Evolutionary conservation across 2,888 invertebrate species (phyloP).

Genomic region (Luffia ferchaultella): DNA sequence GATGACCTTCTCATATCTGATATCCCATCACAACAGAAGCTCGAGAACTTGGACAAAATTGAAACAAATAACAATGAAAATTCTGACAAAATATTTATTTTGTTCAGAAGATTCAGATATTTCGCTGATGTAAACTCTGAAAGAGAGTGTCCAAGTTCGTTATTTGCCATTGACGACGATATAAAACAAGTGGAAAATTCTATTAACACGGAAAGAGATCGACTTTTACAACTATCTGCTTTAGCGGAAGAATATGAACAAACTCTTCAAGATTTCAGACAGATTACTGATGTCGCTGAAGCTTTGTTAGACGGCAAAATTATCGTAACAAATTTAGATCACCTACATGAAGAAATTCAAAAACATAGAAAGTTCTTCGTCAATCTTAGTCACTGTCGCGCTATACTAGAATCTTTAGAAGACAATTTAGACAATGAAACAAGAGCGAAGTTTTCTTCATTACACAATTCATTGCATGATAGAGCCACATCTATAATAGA

Average conservation of each 20-base stretch:
- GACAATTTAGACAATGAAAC: conserved; percentile 85
- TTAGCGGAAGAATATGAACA: conserved; percentile 89
- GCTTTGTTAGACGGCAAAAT: conserved; percentile 81
- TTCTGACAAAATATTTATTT: conserved; percentile 65
- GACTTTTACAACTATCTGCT: conserved; percentile 76
- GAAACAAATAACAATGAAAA: conserved; percentile 73
- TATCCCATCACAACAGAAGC: conserved; percentile 70
- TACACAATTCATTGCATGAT: conserved; percentile 81
- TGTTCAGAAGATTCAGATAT: conserved; percentile 69
- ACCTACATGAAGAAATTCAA: conserved; percentile 89
- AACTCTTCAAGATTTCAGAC: conserved; percentile 85
- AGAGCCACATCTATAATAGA: conserved; percentile 80
- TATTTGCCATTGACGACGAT: conserved; percentile 72
- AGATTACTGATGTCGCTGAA: conserved; percentile 86
- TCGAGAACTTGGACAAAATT: conserved; percentile 74
- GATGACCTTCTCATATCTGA: conserved; percentile 69
- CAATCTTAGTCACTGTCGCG: conserved; percentile 85
- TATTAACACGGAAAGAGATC: conserved; percentile 76
- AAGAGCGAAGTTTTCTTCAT: conserved; percentile 71
- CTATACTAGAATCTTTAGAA: conserved; percentile 85
- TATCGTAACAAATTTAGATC: conserved; percentile 76
- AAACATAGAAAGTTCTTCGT: conserved; percentile 90
- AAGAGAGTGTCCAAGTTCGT: conserved; percentile 72
- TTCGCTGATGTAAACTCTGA: conserved; percentile 75
- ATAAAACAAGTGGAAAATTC: conserved; percentile 75